A percentile compares a stretch with the other conserved stretches of the same genome.
Conservation (phyloP, 23 tunicate species). For the Trididemnum clinides region DNA sequence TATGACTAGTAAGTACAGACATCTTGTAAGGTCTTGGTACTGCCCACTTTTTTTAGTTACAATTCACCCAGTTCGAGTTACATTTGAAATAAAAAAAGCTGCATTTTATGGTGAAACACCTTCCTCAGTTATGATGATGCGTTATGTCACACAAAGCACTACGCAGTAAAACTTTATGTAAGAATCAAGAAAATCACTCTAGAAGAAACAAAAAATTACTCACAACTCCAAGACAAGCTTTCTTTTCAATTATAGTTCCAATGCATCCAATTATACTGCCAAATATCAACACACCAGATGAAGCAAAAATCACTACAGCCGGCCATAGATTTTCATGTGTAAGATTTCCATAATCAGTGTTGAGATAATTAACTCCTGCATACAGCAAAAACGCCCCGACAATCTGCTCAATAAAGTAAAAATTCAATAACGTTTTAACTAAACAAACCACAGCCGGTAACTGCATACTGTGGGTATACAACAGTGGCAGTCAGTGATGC, state of each 20-base stretch:
- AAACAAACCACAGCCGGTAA: background rate
- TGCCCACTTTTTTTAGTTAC: too few relatives aligned
- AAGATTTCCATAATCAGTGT: slow-evolving; percentile 30
- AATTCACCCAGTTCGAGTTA: too few relatives aligned
- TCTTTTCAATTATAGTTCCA: slow-evolving; percentile 57
- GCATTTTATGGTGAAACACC: too few relatives aligned
- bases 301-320: slow-evolving; percentile 40
- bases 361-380: slow-evolving; percentile 46
- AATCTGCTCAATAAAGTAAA: background rate
- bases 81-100: too few relatives aligned
- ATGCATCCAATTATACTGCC: slow-evolving; percentile 53
- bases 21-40: too few relatives aligned
- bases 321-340: slow-evolving; percentile 34
- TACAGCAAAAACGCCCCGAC: slow-evolving; percentile 52
- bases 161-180: too few relatives aligned
- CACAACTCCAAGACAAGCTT: slow-evolving; percentile 67
- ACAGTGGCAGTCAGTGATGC: too few relatives aligned
- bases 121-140: too few relatives aligned
- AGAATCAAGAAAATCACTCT: too few relatives aligned
- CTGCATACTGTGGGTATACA: background rate
- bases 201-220: background rate
- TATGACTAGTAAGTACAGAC: too few relatives aligned
- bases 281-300: slow-evolving; percentile 51
- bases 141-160: too few relatives aligned
- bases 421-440: background rate